Evolutionary conservation across 2,888 invertebrate genomes (phyloP).

Genomic region (Polyommatus iphigenia): DNA sequence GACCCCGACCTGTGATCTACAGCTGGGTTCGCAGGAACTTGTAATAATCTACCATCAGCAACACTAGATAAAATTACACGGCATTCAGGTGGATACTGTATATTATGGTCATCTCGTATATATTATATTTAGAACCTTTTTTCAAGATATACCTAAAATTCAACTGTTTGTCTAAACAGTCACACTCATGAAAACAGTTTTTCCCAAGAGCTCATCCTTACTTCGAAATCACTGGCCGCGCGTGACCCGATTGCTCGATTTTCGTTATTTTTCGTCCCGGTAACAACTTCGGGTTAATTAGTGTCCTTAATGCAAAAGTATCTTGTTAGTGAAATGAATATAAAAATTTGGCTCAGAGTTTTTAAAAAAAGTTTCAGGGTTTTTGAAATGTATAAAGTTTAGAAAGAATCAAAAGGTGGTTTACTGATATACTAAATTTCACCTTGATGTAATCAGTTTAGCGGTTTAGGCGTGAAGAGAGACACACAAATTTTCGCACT

Average conservation of each 20-base stretch:
- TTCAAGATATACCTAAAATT: no score
- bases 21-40: neutral
- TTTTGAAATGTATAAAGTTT: neutral
- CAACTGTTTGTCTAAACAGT: no score
- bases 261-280: neutral
- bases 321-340: conserved; percentile 19
- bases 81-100: no score
- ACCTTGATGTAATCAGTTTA: no score
- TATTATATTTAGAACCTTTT: no score
- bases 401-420: no score
- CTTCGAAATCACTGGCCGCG: neutral
- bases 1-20: neutral
- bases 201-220: neutral
- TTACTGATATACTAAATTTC: no score
- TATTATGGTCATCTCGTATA: no score
- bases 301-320: conserved; percentile 27
- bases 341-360: neutral
- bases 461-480: no score
- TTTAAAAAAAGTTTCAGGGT: neutral
- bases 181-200: neutral
- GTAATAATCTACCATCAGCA: neutral
- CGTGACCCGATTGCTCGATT: conserved; percentile 11
- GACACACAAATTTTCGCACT: no score
- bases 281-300: conserved; percentile 13
- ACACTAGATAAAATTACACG: neutral